A percentile compares a stretch with the other conserved stretches of the same genome.
Conservation (phyloP, 2,888 invertebrate species). For the Isoperla grammatica region DNA sequence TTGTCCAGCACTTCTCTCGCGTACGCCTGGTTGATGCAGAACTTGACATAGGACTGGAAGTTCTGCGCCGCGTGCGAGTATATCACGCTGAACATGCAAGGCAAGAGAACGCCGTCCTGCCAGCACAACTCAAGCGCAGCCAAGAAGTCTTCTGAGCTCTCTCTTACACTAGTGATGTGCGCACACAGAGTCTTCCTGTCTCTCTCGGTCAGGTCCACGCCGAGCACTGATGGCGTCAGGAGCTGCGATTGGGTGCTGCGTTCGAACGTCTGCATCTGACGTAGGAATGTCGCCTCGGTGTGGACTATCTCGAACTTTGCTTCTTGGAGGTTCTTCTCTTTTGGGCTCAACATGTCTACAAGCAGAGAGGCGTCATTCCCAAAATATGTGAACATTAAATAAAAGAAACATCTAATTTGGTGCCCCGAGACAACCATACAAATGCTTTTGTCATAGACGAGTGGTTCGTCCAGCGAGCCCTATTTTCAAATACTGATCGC, state of each 20-base stretch:
- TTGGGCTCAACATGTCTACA: neutral
- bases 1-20: too few species aligned
- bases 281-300: neutral
- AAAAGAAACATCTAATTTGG: too few species aligned
- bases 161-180: neutral
- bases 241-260: too few species aligned
- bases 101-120: neutral
- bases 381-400: too few species aligned
- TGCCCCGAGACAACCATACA: too few species aligned
- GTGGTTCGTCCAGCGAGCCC: too few species aligned
- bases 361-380: too few species aligned
- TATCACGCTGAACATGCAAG: neutral
- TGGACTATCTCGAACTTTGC: slow-evolving; percentile 6
- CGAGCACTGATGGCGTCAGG: too few species aligned
- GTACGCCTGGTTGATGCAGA: neutral
- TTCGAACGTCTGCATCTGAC: too few species aligned
- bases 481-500: too few species aligned
- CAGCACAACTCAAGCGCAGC: slow-evolving; percentile 1
- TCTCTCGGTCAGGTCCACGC: too few species aligned
- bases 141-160: neutral
- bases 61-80: neutral
- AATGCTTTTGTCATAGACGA: too few species aligned
- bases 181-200: neutral
- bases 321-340: neutral
- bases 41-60: neutral